These are phyloP conservation scores for Eulemur macaco DNA, from an alignment of 2,113 vertebrate species.

Conservation along the genomic window DNA sequence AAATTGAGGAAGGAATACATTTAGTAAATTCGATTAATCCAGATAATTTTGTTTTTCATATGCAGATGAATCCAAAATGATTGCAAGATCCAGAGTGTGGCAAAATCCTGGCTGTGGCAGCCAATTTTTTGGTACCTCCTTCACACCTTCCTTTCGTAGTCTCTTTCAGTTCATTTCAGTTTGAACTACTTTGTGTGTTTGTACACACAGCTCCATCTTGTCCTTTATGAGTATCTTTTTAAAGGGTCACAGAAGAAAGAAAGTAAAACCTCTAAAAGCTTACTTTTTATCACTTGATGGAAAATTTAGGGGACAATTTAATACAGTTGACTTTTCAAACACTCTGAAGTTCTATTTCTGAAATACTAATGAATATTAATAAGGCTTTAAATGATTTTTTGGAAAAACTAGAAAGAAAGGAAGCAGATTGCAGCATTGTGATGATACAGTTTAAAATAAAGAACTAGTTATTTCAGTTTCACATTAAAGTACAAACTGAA, in stretches of 20 bases:
- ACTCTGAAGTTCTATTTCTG: constrained; percentile 50
- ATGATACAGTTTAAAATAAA: constrained; percentile 31
- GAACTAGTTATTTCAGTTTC: neutral
- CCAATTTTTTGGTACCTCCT: neutral
- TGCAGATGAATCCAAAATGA: neutral
- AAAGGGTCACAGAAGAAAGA: neutral
- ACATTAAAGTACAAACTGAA: neutral
- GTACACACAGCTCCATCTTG: neutral
- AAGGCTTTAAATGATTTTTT: constrained; percentile 26
- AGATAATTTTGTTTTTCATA: neutral
- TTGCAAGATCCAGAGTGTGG: neutral
- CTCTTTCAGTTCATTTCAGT: neutral
- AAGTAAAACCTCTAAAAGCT: neutral
- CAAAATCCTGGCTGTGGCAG: neutral
- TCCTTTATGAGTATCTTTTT: neutral
- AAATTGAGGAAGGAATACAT: neutral
- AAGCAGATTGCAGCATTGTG: constrained; percentile 7
- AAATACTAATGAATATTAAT: constrained; percentile 57
- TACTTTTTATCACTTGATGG: constrained; percentile 25
- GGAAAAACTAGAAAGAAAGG: neutral
- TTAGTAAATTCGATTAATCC: neutral
- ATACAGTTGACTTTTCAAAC: constrained; percentile 26
- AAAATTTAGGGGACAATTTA: constrained; percentile 7
- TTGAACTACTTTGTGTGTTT: neutral
- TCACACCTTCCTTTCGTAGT: neutral